phyloP scores from a whole-genome alignment of 1,140 invertebrate genomes.

The Heliconius eleuchia region DNA sequence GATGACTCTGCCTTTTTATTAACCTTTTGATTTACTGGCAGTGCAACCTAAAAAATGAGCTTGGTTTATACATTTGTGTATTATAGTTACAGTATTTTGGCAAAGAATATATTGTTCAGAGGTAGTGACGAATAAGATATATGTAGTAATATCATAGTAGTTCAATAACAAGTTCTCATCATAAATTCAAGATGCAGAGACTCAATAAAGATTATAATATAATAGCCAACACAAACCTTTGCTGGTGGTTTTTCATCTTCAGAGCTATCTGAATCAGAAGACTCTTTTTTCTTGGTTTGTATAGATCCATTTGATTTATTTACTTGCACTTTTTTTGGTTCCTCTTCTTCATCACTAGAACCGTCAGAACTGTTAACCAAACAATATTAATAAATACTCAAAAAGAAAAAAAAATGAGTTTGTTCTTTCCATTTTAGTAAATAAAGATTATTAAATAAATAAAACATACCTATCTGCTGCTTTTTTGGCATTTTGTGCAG shows the following conservation, averaged over 20 bases:
- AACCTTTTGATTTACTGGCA: conserved; percentile 41
- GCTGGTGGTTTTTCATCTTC: conserved; percentile 57
- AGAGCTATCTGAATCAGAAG: conserved; percentile 63
- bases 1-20: conserved; percentile 55
- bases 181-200: conserved; percentile 34
- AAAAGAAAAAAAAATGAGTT: background rate
- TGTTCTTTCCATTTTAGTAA: background rate
- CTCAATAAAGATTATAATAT: conserved; percentile 1
- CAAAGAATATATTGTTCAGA: conserved; percentile 50
- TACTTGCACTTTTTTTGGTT: conserved; percentile 51
- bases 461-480: conserved; percentile 50
- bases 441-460: conserved; percentile 16
- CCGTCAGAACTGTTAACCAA: conserved; percentile 51
- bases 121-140: conserved; percentile 71
- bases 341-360: conserved; percentile 58
- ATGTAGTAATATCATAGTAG: conserved; percentile 54
- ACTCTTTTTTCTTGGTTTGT: conserved; percentile 47
- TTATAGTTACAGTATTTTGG: background rate
- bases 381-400: conserved; percentile 26
- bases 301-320: conserved; percentile 52
- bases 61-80: background rate
- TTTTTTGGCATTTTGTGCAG: conserved; percentile 35
- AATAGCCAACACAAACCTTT: conserved; percentile 47
- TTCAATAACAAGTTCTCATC: conserved; percentile 61
- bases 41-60: background rate